Evolutionary conservation across 2,888 invertebrate species (phyloP), one percentile per base, ranked within the genome.

Genomic region (Drosophila pseudotalamancana): DNA sequence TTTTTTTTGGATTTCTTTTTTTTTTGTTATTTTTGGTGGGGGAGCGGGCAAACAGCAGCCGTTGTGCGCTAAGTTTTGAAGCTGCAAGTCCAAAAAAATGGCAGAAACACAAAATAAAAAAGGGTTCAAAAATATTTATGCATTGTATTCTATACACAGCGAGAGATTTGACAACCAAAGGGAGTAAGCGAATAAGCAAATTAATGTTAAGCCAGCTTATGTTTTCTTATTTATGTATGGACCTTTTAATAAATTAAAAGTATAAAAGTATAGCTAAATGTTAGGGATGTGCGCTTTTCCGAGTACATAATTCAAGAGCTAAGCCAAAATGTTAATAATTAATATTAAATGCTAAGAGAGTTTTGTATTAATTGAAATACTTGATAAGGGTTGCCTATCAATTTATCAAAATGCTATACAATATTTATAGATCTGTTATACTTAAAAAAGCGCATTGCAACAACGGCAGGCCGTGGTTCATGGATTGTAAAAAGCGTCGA

Each of bases 41-140:
- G 32, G 60, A 54, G 56, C 63, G 75, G 74, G 67, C 72, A 76
- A 76, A 79, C 62, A 77, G 73, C 77, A 77, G 67, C 75, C 69
- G 75, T 76, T 76, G 75, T 75, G 77, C 77, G 72, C 74, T 65
- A 74, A 76, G 67, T 76, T 65, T 68, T 65, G 64, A 79, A 77
- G 81, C 79, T 83, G 79, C 81, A 83, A 81, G 64, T 68, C 81
- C 70, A 75, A 85, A 82, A 54, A 53, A 74, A 61, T 64, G 64
- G 63, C 62, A 39, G 49, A 37, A 75, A 61, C 62, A 70, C n/a
- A 43, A 29, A 40, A 11, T 5, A n/a, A 74, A 71, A 57, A 45
- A 37, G 50, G 51, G 37, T 39, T 35, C 55, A 51, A 54, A 43
- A 51, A 63, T 63, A 35, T 50, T 46, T 64, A 50, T 51, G 63